These are phyloP conservation scores for Coenonympha arcania DNA, from an alignment of 2,888 invertebrate species.

Conservation along the genomic window DNA sequence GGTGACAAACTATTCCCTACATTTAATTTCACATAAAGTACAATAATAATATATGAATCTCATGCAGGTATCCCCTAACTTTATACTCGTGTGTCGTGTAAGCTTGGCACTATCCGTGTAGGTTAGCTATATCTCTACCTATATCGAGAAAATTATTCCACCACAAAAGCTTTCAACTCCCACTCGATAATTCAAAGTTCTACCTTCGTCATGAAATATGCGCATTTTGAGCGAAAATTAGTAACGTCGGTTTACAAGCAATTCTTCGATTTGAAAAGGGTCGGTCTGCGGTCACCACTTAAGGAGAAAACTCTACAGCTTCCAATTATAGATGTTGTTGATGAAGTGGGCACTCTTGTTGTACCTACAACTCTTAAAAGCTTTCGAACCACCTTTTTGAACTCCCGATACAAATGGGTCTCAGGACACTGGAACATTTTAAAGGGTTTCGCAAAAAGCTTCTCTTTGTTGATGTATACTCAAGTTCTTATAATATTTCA, in stretches of 20 bases:
- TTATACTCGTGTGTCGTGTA: too few species aligned
- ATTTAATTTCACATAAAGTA: too few species aligned
- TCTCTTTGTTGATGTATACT: not conserved
- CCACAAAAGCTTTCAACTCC: not conserved
- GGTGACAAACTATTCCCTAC: too few species aligned
- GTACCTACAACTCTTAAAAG: conserved; percentile 35
- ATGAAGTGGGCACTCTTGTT: conserved; percentile 43
- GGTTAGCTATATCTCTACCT: too few species aligned
- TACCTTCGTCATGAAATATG: conserved; percentile 8
- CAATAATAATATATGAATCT: too few species aligned
- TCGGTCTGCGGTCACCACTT: conserved; percentile 64
- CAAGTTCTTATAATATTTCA: not conserved
- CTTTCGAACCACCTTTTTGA: conserved; percentile 22
- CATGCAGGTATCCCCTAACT: too few species aligned
- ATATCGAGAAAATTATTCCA: not conserved
- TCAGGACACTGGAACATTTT: not conserved
- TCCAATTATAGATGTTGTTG: conserved; percentile 65
- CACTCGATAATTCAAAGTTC: not conserved
- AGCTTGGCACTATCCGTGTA: too few species aligned
- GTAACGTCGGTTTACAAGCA: conserved; percentile 29
- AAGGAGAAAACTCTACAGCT: conserved; percentile 51
- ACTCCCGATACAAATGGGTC: conserved; percentile 15
- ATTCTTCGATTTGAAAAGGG: conserved; percentile 51
- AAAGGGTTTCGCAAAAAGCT: not conserved
- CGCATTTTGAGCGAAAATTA: conserved; percentile 10